Evolutionary conservation across 1,140 invertebrate genomes (phyloP).

Genomic region (Luehdorfia chinensis): DNA sequence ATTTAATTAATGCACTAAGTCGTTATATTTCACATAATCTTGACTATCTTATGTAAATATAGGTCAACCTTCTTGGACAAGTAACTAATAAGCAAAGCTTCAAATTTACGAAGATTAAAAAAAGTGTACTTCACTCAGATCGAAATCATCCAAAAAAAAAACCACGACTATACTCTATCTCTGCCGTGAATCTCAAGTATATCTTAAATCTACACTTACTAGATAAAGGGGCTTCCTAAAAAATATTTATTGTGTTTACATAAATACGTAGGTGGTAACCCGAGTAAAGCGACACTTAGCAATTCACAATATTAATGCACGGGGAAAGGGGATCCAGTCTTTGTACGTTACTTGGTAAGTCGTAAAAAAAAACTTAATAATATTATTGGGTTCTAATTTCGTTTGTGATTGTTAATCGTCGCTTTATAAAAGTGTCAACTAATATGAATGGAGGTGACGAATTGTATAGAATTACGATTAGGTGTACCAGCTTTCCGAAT

Average conservation of each 20-base stretch:
- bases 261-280: constrained; percentile 71
- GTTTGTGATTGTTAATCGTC: constrained; percentile 60
- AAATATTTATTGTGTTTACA: constrained; percentile 73
- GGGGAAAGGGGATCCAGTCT: constrained; percentile 29
- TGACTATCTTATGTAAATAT: too few species aligned
- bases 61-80: too few species aligned
- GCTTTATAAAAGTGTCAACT: constrained; percentile 62
- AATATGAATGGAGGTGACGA: constrained; percentile 50
- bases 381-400: constrained; percentile 74
- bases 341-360: constrained; percentile 29
- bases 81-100: too few species aligned
- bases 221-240: constrained; percentile 46
- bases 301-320: constrained; percentile 53
- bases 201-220: constrained; percentile 41
- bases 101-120: too few species aligned
- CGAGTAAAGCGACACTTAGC: constrained; percentile 36
- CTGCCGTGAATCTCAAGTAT: constrained; percentile 14
- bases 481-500: constrained; percentile 6
- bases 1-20: too few species aligned
- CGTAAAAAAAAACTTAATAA: constrained; percentile 54
- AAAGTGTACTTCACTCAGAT: too few species aligned
- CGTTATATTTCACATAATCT: too few species aligned
- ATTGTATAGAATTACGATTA: constrained; percentile 51
- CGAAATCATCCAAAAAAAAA: too few species aligned
- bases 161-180: too few species aligned